phyloP scores from a whole-genome alignment of 2,797 vertebrate species.

The Bradypus variegatus region DNA sequence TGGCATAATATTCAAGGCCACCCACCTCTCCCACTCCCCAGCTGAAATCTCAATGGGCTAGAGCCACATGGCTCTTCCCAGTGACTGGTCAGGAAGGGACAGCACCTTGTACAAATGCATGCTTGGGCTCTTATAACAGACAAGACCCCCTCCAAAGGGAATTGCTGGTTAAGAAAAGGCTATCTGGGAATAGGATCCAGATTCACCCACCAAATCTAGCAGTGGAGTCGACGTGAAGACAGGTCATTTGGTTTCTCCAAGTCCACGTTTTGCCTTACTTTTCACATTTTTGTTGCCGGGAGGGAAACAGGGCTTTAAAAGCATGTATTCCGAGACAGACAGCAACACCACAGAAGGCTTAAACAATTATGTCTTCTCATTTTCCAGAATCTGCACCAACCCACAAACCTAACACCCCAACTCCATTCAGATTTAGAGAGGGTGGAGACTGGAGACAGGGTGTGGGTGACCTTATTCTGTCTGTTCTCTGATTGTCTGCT shows the following conservation, averaged over 20 bases:
- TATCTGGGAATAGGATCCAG: neutral
- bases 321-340: neutral
- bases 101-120: conserved; percentile 37
- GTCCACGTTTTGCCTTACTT: conserved; percentile 25
- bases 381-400: conserved; percentile 50
- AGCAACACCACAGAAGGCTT: conserved; percentile 44
- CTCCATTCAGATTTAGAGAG: conserved; percentile 27
- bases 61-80: conserved; percentile 44
- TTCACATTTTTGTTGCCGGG: conserved; percentile 1
- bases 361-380: conserved; percentile 52
- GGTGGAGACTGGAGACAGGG: neutral
- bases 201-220: conserved; percentile 20
- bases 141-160: neutral
- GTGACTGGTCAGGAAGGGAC: conserved; percentile 41
- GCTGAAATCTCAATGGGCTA: conserved; percentile 40
- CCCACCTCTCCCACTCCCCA: conserved; percentile 33
- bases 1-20: conserved; percentile 51
- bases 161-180: conserved; percentile 12
- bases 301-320: conserved; percentile 29
- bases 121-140: conserved; percentile 30
- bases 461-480: conserved; percentile 32
- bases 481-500: neutral
- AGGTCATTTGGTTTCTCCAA: conserved; percentile 6
- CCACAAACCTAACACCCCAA: conserved; percentile 25
- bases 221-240: neutral